Percentiles rank a stretch among this genome's conserved stretches.
Evolutionary conservation across 2,888 invertebrate species (phyloP).

Genomic region (Cynaeus angustus): DNA sequence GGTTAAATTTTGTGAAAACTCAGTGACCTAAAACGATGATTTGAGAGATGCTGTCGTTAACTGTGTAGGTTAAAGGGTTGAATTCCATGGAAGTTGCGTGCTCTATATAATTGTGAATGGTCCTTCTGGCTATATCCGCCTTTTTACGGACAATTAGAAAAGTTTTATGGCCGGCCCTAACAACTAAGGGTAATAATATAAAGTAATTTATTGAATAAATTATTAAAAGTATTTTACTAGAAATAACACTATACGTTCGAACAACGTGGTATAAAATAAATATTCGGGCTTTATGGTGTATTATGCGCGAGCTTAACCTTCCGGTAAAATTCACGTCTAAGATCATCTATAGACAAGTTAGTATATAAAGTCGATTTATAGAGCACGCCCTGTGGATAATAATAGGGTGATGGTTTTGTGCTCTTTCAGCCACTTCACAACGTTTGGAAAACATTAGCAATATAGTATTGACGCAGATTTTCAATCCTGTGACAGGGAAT

Average conservation of each 20-base stretch:
- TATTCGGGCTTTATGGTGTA: conserved; percentile 38
- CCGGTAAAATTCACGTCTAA: conserved; percentile 25
- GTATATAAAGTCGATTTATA: conserved; percentile 34
- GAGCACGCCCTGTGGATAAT: conserved; percentile 30
- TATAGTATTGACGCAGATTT: conserved; percentile 34
- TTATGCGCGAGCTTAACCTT: conserved; percentile 28
- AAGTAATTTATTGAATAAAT: conserved; percentile 33
- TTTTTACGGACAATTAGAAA: conserved; percentile 43
- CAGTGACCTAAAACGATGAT: conserved; percentile 23
- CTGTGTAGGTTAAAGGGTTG: conserved; percentile 32
- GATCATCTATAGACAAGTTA: conserved; percentile 31
- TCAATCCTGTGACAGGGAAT: conserved; percentile 44
- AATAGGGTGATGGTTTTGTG: conserved; percentile 9
- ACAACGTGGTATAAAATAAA: conserved; percentile 42
- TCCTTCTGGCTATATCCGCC: conserved; percentile 26
- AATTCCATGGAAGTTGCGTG: conserved; percentile 29
- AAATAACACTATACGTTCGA: conserved; percentile 43
- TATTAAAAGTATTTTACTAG: conserved; percentile 28
- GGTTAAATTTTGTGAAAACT: conserved; percentile 34
- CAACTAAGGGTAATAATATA: conserved; percentile 23
- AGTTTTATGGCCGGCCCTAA: conserved; percentile 31
- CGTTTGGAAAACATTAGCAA: conserved; percentile 39
- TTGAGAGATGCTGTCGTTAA: conserved; percentile 24
- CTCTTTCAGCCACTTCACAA: conserved; percentile 1
- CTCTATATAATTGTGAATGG: conserved; percentile 30